Conservation (phyloP, 2,888 invertebrate genomes). For the Leptopilina drosophilae region DNA sequence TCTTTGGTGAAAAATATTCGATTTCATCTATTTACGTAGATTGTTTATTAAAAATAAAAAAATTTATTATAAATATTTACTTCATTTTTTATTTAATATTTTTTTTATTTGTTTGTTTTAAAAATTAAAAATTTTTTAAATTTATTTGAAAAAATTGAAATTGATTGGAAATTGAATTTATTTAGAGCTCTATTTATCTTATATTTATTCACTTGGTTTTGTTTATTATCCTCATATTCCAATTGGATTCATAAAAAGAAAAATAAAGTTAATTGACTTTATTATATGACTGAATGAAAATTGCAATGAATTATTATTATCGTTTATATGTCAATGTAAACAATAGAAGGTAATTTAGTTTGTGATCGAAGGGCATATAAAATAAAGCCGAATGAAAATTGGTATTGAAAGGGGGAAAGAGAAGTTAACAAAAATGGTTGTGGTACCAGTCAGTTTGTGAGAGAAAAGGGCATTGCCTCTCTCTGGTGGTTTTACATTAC, state of each 20-base stretch:
- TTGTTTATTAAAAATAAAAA: too few relatives aligned
- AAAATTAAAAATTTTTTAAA: too few relatives aligned
- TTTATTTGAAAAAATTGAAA: too few relatives aligned
- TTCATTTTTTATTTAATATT: too few relatives aligned
- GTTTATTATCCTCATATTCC: background rate
- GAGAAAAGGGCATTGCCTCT: conserved; percentile 5
- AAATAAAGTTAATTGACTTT: background rate
- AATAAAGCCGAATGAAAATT: conserved; percentile 12
- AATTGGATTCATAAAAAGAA: background rate
- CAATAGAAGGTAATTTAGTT: background rate
- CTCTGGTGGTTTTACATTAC: conserved; percentile 37
- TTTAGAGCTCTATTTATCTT: too few relatives aligned
- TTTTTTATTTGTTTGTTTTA: too few relatives aligned
- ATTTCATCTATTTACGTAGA: too few relatives aligned
- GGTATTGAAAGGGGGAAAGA: background rate
- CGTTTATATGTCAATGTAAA: background rate
- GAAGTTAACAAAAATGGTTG: conserved; percentile 22
- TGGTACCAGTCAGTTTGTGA: conserved; percentile 7
- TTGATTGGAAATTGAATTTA: too few relatives aligned
- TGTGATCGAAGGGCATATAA: conserved; percentile 13
- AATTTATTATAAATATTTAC: too few relatives aligned
- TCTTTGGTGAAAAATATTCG: too few relatives aligned
- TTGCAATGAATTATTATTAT: background rate
- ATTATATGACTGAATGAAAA: background rate
- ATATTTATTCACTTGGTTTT: too few relatives aligned